Evolutionary conservation across 1,140 invertebrate genomes (phyloP), one percentile per base, ranked within the genome.

Genomic region (Meloidogyne floridensis): DNA sequence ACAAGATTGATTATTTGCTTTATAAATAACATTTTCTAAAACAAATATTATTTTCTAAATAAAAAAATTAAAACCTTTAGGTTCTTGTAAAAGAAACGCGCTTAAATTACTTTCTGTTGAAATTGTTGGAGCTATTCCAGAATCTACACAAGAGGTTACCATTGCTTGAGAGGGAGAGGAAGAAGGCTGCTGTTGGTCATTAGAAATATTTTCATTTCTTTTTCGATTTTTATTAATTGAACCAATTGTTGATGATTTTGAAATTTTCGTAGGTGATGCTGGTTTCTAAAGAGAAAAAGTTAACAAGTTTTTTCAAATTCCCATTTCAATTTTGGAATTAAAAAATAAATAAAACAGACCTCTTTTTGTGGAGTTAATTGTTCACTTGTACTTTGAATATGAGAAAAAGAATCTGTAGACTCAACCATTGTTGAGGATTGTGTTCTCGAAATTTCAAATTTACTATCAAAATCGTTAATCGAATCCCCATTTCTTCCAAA

Each of bases 21-120:
- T 54, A 56, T 72, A 65, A 77, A 77, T 65, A n/a, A 72, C 69
- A 79, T 79, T 69, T 79, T 20, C 56, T 15, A 70, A 42, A 72
- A 18, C 32, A 43, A 79, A 43, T 32, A 13, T 65, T 65, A 69
- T 7, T 32, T 43, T 70, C 71, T 15, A 79, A 59, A 13, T 43
- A 53, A 53, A n/a, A 32, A 10, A 13, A 43, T n/a, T n/a, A 65
- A 10, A 43, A 15, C 75, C 72, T 7, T 72, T 74, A 18, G n/a
- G 7, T 20, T 75, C 65, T 6, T 74, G 59, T 20, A 65, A 51
- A n/a, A 73, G 20, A 54, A 65, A 72, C 4, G 73, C n/a, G 51
- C 80, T 81, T 77, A 81, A 71, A 77, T 81, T 77, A 59, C 75
- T 80, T 43, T 81, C 80, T 42, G 75, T 81, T n/a, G 80, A 81